Evolutionary conservation across 2,113 vertebrate genomes (phyloP).

Genomic region (Rhynchopsitta pachyrhyncha): DNA sequence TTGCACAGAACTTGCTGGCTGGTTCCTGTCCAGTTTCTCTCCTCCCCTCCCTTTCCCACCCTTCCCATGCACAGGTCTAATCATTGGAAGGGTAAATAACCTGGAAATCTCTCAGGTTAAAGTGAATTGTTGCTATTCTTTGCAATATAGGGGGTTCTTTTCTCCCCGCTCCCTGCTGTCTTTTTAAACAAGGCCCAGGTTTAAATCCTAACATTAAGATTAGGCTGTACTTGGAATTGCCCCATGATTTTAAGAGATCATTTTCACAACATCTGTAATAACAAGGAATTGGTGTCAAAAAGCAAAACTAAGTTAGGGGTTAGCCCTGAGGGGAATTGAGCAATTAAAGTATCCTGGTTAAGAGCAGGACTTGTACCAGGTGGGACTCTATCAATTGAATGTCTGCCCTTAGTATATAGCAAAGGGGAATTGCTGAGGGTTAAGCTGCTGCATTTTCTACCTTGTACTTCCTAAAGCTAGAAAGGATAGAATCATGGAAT

Average conservation of each 20-base stretch:
- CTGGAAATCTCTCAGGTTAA: background rate
- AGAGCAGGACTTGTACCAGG: background rate
- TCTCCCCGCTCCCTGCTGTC: background rate
- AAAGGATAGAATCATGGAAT: background rate
- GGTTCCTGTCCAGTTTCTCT: background rate
- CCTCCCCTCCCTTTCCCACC: background rate
- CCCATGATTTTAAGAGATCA: background rate
- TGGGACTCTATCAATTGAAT: background rate
- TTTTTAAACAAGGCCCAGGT: background rate
- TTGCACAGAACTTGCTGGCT: background rate
- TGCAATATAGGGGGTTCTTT: background rate
- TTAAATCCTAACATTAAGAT: background rate
- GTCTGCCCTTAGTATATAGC: background rate
- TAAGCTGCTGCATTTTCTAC: background rate
- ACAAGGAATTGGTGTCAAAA: conserved; percentile 26
- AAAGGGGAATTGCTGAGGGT: background rate
- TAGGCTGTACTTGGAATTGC: background rate
- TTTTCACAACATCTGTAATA: conserved; percentile 31
- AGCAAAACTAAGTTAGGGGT: conserved; percentile 6
- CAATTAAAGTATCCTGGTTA: background rate
- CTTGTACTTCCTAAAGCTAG: background rate
- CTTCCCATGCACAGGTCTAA: background rate
- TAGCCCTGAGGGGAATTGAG: conserved; percentile 12
- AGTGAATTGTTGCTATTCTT: background rate
- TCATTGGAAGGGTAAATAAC: background rate